Evolutionary conservation across 2,113 vertebrate species (phyloP).

Genomic region (Cephalopholis sonnerati): DNA sequence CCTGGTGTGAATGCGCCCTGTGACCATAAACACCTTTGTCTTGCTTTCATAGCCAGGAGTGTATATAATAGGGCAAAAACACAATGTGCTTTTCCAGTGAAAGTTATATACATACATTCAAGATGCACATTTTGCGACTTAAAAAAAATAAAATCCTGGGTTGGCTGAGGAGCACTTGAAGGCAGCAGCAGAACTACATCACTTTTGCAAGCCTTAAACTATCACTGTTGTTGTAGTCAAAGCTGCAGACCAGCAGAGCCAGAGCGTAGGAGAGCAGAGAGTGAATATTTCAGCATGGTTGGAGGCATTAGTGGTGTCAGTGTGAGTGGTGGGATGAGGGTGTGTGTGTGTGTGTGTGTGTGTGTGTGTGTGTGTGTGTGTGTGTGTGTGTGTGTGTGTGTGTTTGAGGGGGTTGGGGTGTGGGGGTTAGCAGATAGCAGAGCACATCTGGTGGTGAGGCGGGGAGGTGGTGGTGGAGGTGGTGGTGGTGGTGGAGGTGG

Average conservation of each 20-base stretch:
- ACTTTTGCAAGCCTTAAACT: constrained; percentile 14
- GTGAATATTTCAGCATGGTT: constrained; percentile 81
- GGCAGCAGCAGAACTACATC: constrained; percentile 23
- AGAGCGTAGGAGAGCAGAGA: constrained; percentile 51
- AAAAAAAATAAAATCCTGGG: not conserved
- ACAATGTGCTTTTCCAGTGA: not conserved
- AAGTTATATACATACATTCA: not conserved
- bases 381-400: constrained; percentile 31
- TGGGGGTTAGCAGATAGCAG: constrained; percentile 54
- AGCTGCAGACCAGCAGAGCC: constrained; percentile 35
- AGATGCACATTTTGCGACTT: not conserved
- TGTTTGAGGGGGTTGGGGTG: not conserved
- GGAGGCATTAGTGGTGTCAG: constrained; percentile 75
- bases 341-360: constrained; percentile 31
- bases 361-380: constrained; percentile 35
- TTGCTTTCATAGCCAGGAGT: not conserved
- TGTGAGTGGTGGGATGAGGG: constrained; percentile 56
- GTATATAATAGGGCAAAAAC: not conserved
- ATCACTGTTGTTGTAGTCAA: constrained; percentile 22
- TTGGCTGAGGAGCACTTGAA: constrained; percentile 3
- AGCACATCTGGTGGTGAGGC: constrained; percentile 89
- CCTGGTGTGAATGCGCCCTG: no score
- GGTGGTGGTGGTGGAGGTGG: constrained; percentile 18
- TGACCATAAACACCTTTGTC: no score
- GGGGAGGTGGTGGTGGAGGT: constrained; percentile 35